A percentile compares a stretch with the other conserved stretches of the same genome.
These are phyloP conservation scores for Tapirus terrestris DNA, from an alignment of 2,113 vertebrate genomes.

Conservation along the genomic window DNA sequence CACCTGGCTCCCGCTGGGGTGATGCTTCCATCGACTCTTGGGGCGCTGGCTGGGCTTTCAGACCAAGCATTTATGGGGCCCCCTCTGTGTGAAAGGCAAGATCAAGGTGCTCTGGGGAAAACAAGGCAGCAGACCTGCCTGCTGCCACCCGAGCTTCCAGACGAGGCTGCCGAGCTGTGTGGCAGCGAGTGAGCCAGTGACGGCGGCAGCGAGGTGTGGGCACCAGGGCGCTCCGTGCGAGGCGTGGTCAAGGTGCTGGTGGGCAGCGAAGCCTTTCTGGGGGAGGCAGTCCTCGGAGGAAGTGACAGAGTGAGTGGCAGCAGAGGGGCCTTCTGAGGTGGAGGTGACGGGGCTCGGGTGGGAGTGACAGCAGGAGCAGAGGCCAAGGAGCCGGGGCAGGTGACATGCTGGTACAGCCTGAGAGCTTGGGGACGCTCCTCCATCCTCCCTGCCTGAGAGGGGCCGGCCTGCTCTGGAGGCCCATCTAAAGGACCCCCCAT, in stretches of 20 bases:
- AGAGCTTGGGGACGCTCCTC: not conserved
- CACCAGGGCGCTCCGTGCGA: rapidly evolving
- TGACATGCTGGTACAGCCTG: rapidly evolving
- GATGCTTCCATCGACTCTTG: not conserved
- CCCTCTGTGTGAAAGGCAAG: not conserved
- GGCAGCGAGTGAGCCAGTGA: too few species aligned
- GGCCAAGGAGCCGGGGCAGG: not conserved
- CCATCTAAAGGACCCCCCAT: not conserved
- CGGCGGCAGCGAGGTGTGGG: too few species aligned
- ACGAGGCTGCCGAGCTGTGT: not conserved
- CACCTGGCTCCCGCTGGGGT: too few species aligned
- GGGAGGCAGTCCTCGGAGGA: not conserved
- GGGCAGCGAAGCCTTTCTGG: not conserved
- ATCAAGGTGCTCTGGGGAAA: not conserved
- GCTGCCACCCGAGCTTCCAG: not conserved
- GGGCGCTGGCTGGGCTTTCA: not conserved
- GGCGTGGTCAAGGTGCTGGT: not conserved
- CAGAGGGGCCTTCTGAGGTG: not conserved
- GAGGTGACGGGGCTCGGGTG: not conserved
- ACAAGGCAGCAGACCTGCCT: not conserved
- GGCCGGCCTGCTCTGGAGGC: not conserved
- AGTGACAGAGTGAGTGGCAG: not conserved
- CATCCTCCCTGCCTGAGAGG: not conserved
- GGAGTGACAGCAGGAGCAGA: not conserved
- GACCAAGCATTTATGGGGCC: not conserved